These are phyloP conservation scores for Streptopelia turtur DNA, from an alignment of 2,797 vertebrate species.

Conservation along the genomic window DNA sequence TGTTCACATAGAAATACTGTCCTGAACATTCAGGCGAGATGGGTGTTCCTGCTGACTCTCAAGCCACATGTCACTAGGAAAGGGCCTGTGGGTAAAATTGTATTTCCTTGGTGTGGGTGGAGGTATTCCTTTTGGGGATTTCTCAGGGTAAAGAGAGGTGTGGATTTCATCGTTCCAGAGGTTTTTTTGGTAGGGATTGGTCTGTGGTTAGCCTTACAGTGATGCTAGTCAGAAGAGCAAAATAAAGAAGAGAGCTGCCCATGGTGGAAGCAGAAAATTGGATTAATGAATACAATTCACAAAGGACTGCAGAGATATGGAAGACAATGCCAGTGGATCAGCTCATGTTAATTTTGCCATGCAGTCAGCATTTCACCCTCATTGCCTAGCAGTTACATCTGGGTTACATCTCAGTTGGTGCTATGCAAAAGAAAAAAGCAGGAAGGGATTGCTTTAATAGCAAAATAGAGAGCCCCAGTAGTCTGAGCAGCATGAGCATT, in stretches of 20 bases:
- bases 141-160: not conserved
- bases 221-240: not conserved
- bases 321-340: not conserved
- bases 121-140: not conserved
- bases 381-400: not conserved
- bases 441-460: not conserved
- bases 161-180: not conserved
- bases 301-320: not conserved
- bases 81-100: not conserved
- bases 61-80: not conserved
- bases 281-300: not conserved
- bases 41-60: not conserved
- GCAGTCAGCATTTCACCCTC: not conserved
- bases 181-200: not conserved
- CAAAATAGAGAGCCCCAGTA: not conserved
- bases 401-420: not conserved
- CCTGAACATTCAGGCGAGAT: not conserved
- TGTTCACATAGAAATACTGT: not conserved
- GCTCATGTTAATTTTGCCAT: not conserved
- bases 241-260: not conserved
- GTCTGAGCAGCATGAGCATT: not conserved
- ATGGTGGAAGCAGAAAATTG: not conserved
- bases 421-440: not conserved
- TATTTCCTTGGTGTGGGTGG: not conserved
- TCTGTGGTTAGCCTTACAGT: not conserved